phyloP scores from a whole-genome alignment of 2,888 invertebrate genomes.

The Halictus quadricinctus region DNA sequence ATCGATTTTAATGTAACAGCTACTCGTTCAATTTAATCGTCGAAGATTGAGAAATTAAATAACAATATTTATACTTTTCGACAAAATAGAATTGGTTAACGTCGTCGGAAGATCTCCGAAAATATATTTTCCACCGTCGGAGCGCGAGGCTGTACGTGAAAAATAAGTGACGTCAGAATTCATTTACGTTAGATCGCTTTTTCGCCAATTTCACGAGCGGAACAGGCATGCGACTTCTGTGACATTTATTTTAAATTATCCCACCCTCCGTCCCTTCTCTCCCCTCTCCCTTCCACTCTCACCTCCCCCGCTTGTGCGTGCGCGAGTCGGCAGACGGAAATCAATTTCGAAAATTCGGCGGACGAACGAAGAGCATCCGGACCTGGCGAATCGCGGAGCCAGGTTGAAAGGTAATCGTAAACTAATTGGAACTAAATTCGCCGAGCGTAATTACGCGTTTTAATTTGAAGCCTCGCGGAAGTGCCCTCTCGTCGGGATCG shows the following conservation, averaged over 20 bases:
- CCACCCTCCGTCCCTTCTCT: background rate
- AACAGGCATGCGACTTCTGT: background rate
- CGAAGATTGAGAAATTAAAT: no score
- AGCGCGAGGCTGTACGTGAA: background rate
- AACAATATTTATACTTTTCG: no score
- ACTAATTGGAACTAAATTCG: conserved; percentile 78
- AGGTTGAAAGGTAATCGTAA: conserved; percentile 72
- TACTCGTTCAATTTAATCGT: no score
- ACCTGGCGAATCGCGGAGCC: conserved; percentile 18
- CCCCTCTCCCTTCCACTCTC: no score
- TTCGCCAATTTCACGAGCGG: background rate
- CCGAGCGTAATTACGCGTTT: conserved; percentile 74
- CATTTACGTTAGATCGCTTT: background rate
- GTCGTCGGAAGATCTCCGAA: background rate
- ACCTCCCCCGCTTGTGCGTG: background rate
- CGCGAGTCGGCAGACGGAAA: conserved; percentile 32
- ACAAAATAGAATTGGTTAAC: no score
- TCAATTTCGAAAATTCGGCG: conserved; percentile 64
- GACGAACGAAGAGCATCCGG: conserved; percentile 21
- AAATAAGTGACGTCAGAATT: background rate
- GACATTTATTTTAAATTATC: background rate
- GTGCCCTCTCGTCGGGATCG: conserved; percentile 46
- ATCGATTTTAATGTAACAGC: no score
- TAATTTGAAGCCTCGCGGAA: conserved; percentile 74
- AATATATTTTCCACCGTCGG: background rate